phyloP scores from a whole-genome alignment of 2,797 vertebrate species.

The Sphenopsis melanotis region DNA sequence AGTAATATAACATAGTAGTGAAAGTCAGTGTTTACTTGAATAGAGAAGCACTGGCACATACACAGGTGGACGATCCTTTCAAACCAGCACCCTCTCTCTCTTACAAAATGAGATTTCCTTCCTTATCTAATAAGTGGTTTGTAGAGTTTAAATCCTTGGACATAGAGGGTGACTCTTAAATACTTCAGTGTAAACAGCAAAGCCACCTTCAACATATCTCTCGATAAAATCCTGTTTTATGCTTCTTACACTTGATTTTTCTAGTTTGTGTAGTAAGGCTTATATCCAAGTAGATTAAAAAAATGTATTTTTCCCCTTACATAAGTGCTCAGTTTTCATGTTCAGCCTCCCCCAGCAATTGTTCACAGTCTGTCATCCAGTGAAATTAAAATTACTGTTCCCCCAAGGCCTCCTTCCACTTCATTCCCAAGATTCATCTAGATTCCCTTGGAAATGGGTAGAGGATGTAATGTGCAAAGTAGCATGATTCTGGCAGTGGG shows the following conservation, averaged over 20 bases:
- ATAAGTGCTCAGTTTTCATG: background rate
- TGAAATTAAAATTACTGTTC: background rate
- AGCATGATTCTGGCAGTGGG: background rate
- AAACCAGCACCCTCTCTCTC: background rate
- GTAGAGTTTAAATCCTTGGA: background rate
- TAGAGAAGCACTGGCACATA: background rate
- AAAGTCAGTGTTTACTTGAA: background rate
- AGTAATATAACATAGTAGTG: background rate
- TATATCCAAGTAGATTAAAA: background rate
- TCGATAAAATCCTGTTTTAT: constrained; percentile 22
- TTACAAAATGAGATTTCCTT: background rate
- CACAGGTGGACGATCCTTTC: background rate
- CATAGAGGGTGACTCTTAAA: background rate
- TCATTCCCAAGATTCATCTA: background rate
- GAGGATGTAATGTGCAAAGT: background rate
- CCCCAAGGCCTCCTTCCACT: background rate
- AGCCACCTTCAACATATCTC: background rate
- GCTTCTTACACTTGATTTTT: constrained; percentile 26
- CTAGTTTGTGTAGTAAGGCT: background rate
- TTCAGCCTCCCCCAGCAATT: constrained; percentile 5
- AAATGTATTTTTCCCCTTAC: background rate
- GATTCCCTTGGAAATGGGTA: background rate
- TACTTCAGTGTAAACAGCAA: constrained; percentile 6
- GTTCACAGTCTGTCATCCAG: background rate
- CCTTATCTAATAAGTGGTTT: background rate